Base-by-base conservation (phyloP, 2,888 invertebrate genomes). In the Ormyrus thymus region DNA sequence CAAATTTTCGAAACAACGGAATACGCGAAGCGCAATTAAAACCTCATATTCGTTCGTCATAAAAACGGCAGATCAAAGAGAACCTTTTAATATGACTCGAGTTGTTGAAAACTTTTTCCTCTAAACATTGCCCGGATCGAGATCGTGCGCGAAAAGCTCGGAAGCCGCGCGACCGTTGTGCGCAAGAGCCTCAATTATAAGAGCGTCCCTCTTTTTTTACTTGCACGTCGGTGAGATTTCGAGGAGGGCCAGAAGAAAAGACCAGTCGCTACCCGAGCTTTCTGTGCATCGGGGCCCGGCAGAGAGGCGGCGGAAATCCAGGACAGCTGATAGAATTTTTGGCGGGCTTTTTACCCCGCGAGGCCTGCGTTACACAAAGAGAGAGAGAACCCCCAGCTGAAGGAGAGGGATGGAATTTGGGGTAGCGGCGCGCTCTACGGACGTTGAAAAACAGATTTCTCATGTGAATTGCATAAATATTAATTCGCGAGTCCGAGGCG, bases 291-390 rank as follows among this genome's bases (percentile, higher is more conserved):
- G 7, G 9, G 65, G n/a, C 13, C 2, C 62, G 50, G 15, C 9
- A 10, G 6, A 10, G 74, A 69, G 81, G 81, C 79, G 83, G 82
- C 84, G 81, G 83, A 86, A 85, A 85, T 85, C 83, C 86, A 84
- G 85, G 89, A 88, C 89, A 89, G 89, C 89, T 89, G 89, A 89
- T 89, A 87, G 84, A 87, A 83, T 86, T 89, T 89, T 89, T 87
- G 89, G 89, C 89, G 89, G 87, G 88, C 82, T 86, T 78, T 77
- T 15, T 69, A 73, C 73, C 73, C 68, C 68, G 43, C 11, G 15
- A 56, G 65, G 70, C 65, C 56, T 66, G 53, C 55, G 76, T 74
- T 65, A 51, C 13, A 62, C 75, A 76, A 29, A 29, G 29, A 29
- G 29, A 29, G 29, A 29, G 29, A 29, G 29, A 29, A 3, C 2